Evolutionary conservation across 2,888 invertebrate species (phyloP).

Genomic region (Lysandra coridon): DNA sequence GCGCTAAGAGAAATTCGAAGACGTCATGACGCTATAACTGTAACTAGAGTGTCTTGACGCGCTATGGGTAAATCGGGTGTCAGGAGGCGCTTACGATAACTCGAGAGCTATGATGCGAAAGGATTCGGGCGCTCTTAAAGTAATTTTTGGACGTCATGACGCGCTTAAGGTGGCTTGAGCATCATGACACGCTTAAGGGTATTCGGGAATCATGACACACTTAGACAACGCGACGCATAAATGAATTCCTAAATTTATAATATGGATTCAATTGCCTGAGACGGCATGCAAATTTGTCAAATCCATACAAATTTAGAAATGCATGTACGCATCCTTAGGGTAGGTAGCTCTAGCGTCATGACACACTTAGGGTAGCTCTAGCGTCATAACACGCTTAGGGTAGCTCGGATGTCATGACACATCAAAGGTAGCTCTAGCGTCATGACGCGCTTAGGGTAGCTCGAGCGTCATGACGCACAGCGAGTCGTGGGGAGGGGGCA

Average conservation of each 20-base stretch:
- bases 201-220: not conserved
- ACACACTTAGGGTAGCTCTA: not conserved
- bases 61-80: conserved; percentile 16
- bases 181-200: conserved; percentile 40
- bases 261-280: too few species aligned
- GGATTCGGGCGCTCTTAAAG: conserved; percentile 37
- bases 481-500: conserved; percentile 85
- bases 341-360: conserved; percentile 68
- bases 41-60: not conserved
- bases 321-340: too few species aligned
- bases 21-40: not conserved
- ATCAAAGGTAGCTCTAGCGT: not conserved
- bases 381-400: conserved; percentile 39
- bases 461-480: conserved; percentile 85
- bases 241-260: too few species aligned
- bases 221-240: too few species aligned
- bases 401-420: conserved; percentile 78
- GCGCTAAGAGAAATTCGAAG: not conserved
- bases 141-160: conserved; percentile 81
- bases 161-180: conserved; percentile 38
- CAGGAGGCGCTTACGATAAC: too few species aligned
- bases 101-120: too few species aligned
- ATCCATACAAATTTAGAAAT: too few species aligned
- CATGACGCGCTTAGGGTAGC: conserved; percentile 45
- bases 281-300: too few species aligned